These are phyloP conservation scores for Shinisaurus crocodilurus DNA, from an alignment of 2,113 vertebrate species.

Conservation along the genomic window DNA sequence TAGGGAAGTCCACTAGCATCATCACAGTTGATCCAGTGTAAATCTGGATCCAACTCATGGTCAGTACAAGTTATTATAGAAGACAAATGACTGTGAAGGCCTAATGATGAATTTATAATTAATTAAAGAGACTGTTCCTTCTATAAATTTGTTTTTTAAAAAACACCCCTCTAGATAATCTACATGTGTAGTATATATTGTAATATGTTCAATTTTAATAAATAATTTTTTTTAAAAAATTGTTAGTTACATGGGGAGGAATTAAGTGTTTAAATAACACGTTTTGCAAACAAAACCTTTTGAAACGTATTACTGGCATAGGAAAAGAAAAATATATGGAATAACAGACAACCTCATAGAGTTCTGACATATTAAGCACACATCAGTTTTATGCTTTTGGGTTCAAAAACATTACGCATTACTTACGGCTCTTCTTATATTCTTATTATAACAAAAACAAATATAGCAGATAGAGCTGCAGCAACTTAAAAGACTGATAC, in stretches of 20 bases:
- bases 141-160: no score
- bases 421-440: slow-evolving; percentile 8
- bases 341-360: background rate
- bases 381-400: background rate
- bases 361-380: background rate
- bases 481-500: background rate
- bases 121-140: no score
- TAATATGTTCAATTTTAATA: background rate
- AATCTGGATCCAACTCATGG: no score
- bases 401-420: background rate
- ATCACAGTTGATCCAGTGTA: no score
- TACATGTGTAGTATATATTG: background rate
- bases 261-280: background rate
- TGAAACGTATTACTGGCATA: background rate
- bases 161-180: no score
- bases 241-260: background rate
- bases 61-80: no score
- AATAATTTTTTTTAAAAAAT: background rate
- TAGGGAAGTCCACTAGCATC: no score
- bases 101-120: no score
- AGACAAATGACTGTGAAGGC: no score
- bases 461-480: background rate
- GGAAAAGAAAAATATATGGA: background rate
- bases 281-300: background rate
- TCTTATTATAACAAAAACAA: background rate